A percentile compares a stretch with the other conserved stretches of the same genome.
phyloP scores from a whole-genome alignment of 2,113 vertebrate species.

The Macroglossus sobrinus region DNA sequence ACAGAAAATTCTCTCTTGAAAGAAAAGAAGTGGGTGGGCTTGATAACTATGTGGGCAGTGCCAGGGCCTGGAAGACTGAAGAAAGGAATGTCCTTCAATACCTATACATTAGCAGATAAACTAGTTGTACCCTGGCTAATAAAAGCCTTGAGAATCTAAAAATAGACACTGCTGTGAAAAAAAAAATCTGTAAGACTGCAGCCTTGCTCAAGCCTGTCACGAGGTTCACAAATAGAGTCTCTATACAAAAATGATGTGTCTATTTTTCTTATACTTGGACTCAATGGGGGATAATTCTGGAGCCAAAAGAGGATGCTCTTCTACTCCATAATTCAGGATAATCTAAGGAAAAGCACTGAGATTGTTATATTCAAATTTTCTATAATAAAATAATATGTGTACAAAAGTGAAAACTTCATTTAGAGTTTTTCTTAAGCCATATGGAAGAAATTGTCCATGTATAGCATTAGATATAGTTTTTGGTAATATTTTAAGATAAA shows the following conservation, averaged over 20 bases:
- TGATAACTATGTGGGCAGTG: neutral
- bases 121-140: neutral
- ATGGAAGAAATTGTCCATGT: neutral
- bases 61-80: neutral
- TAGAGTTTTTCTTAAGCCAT: neutral
- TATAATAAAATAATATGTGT: neutral
- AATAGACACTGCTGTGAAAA: neutral
- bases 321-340: neutral
- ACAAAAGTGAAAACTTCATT: neutral
- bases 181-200: neutral
- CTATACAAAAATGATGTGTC: neutral
- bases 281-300: neutral
- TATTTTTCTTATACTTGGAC: neutral
- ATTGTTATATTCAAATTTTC: neutral
- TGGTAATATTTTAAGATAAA: neutral
- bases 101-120: neutral
- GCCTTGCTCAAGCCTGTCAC: neutral
- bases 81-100: neutral
- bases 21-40: neutral
- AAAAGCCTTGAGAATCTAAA: neutral
- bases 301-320: neutral
- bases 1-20: neutral
- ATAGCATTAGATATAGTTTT: neutral
- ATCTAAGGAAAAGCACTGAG: neutral
- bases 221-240: neutral